Conservation (phyloP, 2,797 vertebrate genomes). For the Rhinichthys osculus region DNA sequence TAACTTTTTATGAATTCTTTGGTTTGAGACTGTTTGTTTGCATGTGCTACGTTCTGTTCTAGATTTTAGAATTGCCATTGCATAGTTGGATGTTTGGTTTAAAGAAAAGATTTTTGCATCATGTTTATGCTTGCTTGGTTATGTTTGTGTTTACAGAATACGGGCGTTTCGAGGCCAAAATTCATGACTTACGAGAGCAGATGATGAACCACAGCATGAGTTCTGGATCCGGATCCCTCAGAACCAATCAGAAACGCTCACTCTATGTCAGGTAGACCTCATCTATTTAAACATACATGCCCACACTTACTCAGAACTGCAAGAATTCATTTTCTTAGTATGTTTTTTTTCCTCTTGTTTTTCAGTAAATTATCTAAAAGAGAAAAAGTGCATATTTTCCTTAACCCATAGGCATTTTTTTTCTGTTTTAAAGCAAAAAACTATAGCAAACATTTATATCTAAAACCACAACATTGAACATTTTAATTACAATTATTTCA, state of each 20-base stretch:
- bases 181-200: conserved; percentile 98
- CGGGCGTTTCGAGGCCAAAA: conserved; percentile 97
- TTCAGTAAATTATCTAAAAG: not conserved
- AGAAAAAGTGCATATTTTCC: not conserved
- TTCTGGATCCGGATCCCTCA: conserved; percentile 94
- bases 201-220: conserved; percentile 99
- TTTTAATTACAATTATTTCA: not conserved
- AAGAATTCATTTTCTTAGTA: not conserved
- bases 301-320: not conserved
- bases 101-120: not conserved
- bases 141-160: conserved; percentile 83
- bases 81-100: not conserved
- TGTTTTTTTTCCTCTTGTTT: not conserved
- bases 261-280: conserved; percentile 92
- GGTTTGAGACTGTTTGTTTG: conserved; percentile 23
- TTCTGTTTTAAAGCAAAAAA: not conserved
- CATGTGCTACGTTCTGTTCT: not conserved
- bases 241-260: conserved; percentile 96
- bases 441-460: not conserved
- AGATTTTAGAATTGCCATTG: not conserved
- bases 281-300: not conserved
- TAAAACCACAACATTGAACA: not conserved
- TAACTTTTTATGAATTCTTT: conserved; percentile 15
- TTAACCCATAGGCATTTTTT: not conserved
- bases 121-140: conserved; percentile 24